Percentiles rank a stretch among this genome's conserved stretches.
Evolutionary conservation across 23 tunicate species (phyloP).

Genomic region (Ciona savignyi): DNA sequence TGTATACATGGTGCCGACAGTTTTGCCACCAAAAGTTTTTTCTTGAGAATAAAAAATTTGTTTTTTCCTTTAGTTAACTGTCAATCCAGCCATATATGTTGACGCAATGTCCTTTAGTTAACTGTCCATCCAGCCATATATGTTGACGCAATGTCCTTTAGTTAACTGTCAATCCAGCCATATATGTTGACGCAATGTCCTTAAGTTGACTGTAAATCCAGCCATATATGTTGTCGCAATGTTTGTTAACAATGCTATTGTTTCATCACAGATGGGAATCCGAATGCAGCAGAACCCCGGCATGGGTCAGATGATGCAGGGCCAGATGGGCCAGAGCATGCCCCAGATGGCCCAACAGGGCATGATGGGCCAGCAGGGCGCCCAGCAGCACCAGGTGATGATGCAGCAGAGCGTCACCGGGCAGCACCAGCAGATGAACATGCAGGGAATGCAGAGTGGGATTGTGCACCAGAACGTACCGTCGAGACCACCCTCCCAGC

Average conservation of each 20-base stretch:
- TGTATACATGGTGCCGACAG: too few relatives aligned
- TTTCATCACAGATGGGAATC: slow-evolving; percentile 9
- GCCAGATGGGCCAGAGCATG: slow-evolving; percentile 54
- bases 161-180: too few relatives aligned
- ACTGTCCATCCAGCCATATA: too few relatives aligned
- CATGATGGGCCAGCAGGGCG: slow-evolving; percentile 53
- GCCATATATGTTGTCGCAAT: too few relatives aligned
- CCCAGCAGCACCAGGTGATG: slow-evolving; percentile 2
- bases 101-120: too few relatives aligned
- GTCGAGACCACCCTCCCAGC: slow-evolving; percentile 46
- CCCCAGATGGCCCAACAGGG: slow-evolving; percentile 22
- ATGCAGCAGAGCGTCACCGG: slow-evolving; percentile 25
- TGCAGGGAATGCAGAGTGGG: slow-evolving; percentile 5
- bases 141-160: too few relatives aligned
- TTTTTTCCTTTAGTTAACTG: too few relatives aligned
- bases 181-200: too few relatives aligned
- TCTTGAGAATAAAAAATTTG: too few relatives aligned
- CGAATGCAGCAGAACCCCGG: slow-evolving; percentile 18
- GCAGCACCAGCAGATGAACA: slow-evolving; percentile 37
- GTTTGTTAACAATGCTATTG: background rate
- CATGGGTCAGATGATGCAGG: slow-evolving; percentile 16
- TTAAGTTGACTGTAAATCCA: too few relatives aligned
- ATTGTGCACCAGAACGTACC: slow-evolving; percentile 2
- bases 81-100: too few relatives aligned
- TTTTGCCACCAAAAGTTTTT: too few relatives aligned